phyloP scores from a whole-genome alignment of 1,140 invertebrate genomes.

The Apis laboriosa region DNA sequence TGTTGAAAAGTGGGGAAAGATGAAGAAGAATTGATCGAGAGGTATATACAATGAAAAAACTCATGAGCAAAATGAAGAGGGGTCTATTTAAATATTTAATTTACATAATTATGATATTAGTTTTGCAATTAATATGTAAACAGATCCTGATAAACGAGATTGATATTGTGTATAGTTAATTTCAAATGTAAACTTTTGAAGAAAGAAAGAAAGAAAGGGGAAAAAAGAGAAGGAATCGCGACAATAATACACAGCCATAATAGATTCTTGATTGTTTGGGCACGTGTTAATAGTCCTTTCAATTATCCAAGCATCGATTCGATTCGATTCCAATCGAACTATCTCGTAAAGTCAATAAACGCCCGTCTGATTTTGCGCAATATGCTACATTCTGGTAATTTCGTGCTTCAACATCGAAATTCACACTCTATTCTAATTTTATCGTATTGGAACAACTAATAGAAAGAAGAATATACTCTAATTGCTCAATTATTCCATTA shows the following conservation, averaged over 20 bases:
- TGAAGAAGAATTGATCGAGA: background rate
- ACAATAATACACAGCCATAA: too few species aligned
- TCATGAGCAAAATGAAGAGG: too few species aligned
- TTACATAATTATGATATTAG: too few species aligned
- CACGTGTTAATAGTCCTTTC: background rate
- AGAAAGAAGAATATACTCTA: too few species aligned
- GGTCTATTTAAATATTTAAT: too few species aligned
- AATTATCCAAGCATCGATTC: conserved; percentile 23
- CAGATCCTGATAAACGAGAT: background rate
- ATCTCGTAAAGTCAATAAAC: conserved; percentile 13
- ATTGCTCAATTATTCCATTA: too few species aligned
- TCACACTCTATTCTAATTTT: too few species aligned
- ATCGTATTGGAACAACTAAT: too few species aligned
- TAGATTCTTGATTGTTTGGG: conserved; percentile 4
- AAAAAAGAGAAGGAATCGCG: background rate
- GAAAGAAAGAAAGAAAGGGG: too few species aligned
- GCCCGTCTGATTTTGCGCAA: background rate
- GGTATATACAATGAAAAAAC: too few species aligned
- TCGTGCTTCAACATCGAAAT: background rate
- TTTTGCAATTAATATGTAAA: too few species aligned
- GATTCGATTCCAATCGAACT: conserved; percentile 12
- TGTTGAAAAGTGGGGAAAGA: background rate
- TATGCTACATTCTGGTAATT: background rate
- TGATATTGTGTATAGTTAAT: background rate
- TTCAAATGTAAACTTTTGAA: background rate